Evolutionary conservation across 2,888 invertebrate genomes (phyloP), one percentile per base, ranked within the genome.

Genomic region (Gortyna flavago): DNA sequence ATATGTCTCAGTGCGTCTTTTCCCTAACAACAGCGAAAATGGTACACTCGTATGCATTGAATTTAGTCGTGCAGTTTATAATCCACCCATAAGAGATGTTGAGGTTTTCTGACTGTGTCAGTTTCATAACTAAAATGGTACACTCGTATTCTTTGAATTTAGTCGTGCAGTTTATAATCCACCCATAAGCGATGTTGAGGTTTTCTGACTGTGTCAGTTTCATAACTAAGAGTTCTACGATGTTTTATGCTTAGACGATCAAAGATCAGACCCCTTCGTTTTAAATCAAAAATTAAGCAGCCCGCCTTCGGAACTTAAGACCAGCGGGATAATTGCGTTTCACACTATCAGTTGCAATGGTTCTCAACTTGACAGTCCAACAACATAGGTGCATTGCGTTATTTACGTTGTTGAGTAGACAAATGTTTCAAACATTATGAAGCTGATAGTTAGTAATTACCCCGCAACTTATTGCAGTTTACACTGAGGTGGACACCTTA

Each of bases 11-110:
- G 32, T 21, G 16, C 32, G 18, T 35, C 13, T 44, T 44, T 35
- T 41, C n/a, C 32, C 7, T 38, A 75, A 57, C 18, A 35, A 67
- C 48, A 59, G 25, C 1, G 0, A 67, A 21, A 29, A 57, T 70
- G 0, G 16, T 25, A 61, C n/a, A 13, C 6, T 65, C 2, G 48
- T 18, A 48, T 18, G 13, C n/a, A 54, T 44, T 57, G 13, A 54
- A 35, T 57, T 66, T 38, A 38, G 25, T 75, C 64, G 59, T 67
- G 32, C 59, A 71, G 38, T 61, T 61, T 41, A 32, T 44, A 59
- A 44, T 59, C 21, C 11, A 44, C 4, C 7, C 1, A 11, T 44
- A 21, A 72, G 32, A 21, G 2, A 54, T 32, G n/a, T 54, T 32
- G 7, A 29, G n/a, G 29, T 74, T 41, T 59, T 64, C 21, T 32